These are phyloP conservation scores for Gyps fulvus DNA, from an alignment of 2,113 vertebrate genomes.

Conservation along the genomic window DNA sequence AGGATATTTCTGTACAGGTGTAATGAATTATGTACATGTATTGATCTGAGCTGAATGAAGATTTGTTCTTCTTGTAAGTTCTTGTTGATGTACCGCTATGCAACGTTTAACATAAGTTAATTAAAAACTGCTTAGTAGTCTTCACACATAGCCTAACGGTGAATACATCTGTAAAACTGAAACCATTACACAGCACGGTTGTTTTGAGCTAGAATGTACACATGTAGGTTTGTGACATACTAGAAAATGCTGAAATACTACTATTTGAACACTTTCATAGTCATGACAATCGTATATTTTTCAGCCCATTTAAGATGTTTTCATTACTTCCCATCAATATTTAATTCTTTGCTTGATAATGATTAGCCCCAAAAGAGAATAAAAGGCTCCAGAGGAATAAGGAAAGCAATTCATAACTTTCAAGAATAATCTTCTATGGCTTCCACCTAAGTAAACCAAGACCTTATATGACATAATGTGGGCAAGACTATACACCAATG, in stretches of 20 bases:
- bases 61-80: slow-evolving; percentile 37
- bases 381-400: slow-evolving; percentile 2
- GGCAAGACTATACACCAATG: not conserved
- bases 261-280: not conserved
- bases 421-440: not conserved
- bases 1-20: slow-evolving; percentile 2
- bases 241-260: not conserved
- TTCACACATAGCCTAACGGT: not conserved
- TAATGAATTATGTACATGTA: slow-evolving; percentile 34
- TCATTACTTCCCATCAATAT: slow-evolving; percentile 7
- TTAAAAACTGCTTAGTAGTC: slow-evolving; percentile 38
- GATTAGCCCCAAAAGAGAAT: not conserved
- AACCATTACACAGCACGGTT: not conserved
- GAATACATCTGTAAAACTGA: slow-evolving; percentile 17
- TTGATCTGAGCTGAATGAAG: slow-evolving; percentile 53
- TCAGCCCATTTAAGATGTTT: not conserved
- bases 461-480: not conserved
- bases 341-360: slow-evolving; percentile 18
- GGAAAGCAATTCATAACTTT: not conserved
- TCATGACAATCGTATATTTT: not conserved
- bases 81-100: not conserved
- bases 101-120: slow-evolving; percentile 35
- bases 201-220: slow-evolving; percentile 1
- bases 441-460: slow-evolving; percentile 4
- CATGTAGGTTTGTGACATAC: not conserved